Evolutionary conservation across 2,113 vertebrate species (phyloP).

Genomic region (Lophura nycthemera): DNA sequence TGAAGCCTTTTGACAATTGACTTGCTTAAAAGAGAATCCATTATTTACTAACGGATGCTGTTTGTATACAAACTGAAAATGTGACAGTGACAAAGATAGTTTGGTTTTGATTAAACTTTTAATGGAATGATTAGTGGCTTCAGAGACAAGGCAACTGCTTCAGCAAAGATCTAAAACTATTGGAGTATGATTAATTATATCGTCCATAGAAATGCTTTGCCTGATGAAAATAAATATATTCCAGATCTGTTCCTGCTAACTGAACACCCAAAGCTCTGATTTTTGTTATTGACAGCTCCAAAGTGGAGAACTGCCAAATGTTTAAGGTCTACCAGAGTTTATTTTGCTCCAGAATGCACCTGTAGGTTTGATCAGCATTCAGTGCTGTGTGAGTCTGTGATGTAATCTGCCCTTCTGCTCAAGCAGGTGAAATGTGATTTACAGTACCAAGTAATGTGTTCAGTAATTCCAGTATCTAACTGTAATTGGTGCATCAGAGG

Average conservation of each 20-base stretch:
- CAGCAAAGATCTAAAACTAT: neutral
- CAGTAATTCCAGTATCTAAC: neutral
- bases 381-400: accelerated
- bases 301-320: neutral
- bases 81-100: neutral
- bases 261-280: neutral
- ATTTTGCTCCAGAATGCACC: neutral
- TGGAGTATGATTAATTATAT: neutral
- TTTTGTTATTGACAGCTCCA: neutral
- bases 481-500: accelerated
- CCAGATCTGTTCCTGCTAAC: neutral
- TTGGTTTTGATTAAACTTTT: neutral
- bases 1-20: neutral
- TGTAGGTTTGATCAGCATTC: accelerated
- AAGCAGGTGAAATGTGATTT: neutral
- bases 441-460: neutral
- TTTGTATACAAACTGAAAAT: neutral
- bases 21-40: neutral
- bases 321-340: neutral
- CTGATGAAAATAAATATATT: neutral
- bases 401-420: neutral
- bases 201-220: constrained; percentile 3
- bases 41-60: neutral
- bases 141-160: neutral
- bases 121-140: neutral